A percentile compares a stretch with the other conserved stretches of the same genome.
These are phyloP conservation scores for Drosophila nr. fundita DNA, from an alignment of 2,888 invertebrate genomes.

Conservation along the genomic window DNA sequence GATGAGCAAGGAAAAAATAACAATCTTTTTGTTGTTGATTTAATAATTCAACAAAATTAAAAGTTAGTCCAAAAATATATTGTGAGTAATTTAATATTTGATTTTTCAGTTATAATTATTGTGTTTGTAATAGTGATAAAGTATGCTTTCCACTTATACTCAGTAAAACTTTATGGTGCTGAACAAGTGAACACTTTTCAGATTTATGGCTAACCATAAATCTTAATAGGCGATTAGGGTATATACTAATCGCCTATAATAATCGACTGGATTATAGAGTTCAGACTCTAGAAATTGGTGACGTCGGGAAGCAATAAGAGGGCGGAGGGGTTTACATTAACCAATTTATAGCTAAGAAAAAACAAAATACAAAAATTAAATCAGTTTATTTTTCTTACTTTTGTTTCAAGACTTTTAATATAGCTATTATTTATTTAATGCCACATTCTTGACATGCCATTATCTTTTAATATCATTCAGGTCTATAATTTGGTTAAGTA, in stretches of 20 bases:
- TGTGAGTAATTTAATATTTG: not conserved
- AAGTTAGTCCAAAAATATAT: not conserved
- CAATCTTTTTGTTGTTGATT: not conserved
- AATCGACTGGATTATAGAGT: not conserved
- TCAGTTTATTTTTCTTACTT: not conserved
- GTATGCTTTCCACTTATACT: not conserved
- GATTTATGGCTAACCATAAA: slow-evolving; percentile 1
- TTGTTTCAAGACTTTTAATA: not conserved
- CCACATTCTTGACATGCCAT: not conserved
- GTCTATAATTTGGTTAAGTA: not conserved
- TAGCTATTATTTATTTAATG: not conserved
- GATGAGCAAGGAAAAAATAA: not conserved
- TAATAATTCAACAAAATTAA: not conserved
- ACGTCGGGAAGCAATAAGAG: not conserved
- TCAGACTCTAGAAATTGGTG: not conserved
- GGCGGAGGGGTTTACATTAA: not conserved
- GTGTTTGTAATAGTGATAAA: not conserved
- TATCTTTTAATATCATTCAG: not conserved
- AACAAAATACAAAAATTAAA: not conserved
- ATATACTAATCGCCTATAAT: not conserved
- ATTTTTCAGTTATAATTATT: not conserved
- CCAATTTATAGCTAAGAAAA: not conserved
- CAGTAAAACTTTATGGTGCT: not conserved
- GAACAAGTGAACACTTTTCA: not conserved
- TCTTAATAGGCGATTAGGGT: not conserved